Evolutionary conservation across 2,113 vertebrate genomes (phyloP), one percentile per base, ranked within the genome.

Genomic region (Malurus alboscapulatus): DNA sequence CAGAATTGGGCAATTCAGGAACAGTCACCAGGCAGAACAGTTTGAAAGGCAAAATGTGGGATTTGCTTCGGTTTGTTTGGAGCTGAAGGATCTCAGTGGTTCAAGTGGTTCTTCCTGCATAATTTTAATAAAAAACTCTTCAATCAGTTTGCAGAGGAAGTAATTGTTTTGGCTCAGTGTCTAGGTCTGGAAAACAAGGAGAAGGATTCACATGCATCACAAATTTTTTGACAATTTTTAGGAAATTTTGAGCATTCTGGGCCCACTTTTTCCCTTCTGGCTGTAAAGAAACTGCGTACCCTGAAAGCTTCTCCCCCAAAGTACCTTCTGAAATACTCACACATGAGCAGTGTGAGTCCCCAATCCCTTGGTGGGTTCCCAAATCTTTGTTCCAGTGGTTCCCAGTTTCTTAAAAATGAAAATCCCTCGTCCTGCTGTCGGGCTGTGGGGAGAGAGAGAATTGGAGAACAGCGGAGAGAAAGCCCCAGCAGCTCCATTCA

Each of bases 401-500:
- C 57, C 53, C 19, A 74, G 48, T 58, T 61, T 29, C 30, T 67
- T 74, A 24, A 34, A 47, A 88, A 76, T 59, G 69, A 66, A 85
- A 90, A 82, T 48, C 40, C 32, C 38, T 69, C 10, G 17, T 69
- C 26, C 24, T 93, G 76, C 71, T 42, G 2, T 47, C 51, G 38
- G 51, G 51, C 25, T 76, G 50, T 34, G 26, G 15, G 47, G 29
- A 67, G 38, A 40, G 55, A 24, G 84, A 66, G 63, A 79, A 65
- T 10, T 4, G 4, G 34, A 81, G 87, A 82, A 73, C 15, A 4
- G 40, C 88, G 65, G 40, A 94, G 45, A 78, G 83, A 92, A 92
- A 84, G 47, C 59, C 77, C 61, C 77, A 27, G 80, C 92, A 96
- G 69, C 76, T 92, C 90, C 87, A 44, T 88, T 89, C 75, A 22